Evolutionary conservation across 1,140 invertebrate species (phyloP), one percentile per base, ranked within the genome.

Genomic region (Leptopilina boulardi): DNA sequence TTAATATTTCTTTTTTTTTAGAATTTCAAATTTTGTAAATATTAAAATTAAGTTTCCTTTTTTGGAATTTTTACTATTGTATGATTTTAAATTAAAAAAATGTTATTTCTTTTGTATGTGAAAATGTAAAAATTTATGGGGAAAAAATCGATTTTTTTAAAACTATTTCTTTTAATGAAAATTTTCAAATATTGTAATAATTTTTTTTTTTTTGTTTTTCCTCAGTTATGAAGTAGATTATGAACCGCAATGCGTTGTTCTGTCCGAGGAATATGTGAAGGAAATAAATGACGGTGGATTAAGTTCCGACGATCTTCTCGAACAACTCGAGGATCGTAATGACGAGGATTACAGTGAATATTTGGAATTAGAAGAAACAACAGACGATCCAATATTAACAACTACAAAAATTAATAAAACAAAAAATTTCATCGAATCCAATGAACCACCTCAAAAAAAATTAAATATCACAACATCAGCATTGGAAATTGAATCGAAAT

Each of bases 331-430:
- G 44, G 87, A 90, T 73, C 83, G 82, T 34, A 86, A 83, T 18
- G 89, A 90, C 42, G 89, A 91, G 23, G 86, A 90, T 77, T 91
- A 89, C n/a, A 87, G 77, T 18, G 90, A 91, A 78, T 91, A 89
- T 70, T 75, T 91, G 4, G 89, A 91, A 75, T 84, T 87, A 78
- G 83, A 86, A 74, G 34, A 82, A 11, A 77, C 86, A 18, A 76
- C 81, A 3, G 82, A 80, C 0, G 83, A 85, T 76, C 82, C 85
- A 19, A 70, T 88, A 26, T 34, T 78, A 0, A 34, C 11, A 11
- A 8, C 10, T 66, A 70, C 21, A 23, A 30, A 42, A 6, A 1
- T 11, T 23, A 44, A 56, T 54, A 74, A 19, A 0, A 30, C 30
- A 0, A 4, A 54, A 71, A 75, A 15, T 26, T 42, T 80, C 59